Evolutionary conservation across 2,797 vertebrate genomes (phyloP), one percentile per base, ranked within the genome.

Genomic region (Sphenopsis melanotis): DNA sequence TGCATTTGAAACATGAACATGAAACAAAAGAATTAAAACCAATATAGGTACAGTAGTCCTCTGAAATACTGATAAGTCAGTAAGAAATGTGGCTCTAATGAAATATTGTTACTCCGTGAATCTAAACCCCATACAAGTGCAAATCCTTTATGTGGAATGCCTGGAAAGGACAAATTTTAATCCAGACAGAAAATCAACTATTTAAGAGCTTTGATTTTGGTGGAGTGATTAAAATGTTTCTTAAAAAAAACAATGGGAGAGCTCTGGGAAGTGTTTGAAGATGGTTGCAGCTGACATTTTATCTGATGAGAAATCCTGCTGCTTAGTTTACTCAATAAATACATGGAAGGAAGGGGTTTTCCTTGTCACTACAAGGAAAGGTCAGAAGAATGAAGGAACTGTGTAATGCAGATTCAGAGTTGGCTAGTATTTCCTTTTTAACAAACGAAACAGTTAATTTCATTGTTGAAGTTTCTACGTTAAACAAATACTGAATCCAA

Each of bases 231-330:
- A 41, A 88, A 93, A 59, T 11, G 1, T 78, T 83, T 90, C 61
- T 90, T 72, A 23, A 11, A 66, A 57, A 75, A 76, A 52, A 42
- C 10, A 79, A 60, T 71, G 75, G 29, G 32, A 47, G 69, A 75
- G 12, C 27, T 85, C 56, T 79, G 36, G 29, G 32, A 92, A 69
- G 21, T 76, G 29, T 57, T 44, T 87, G 78, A 61, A 66, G 74
- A 85, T n/a, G 52, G 29, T 20, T 83, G 39, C 29, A 89, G 81
- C 47, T 84, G 87, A 27, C 69, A 41, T 78, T 60, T 94, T 49
- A 49, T 86, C 88, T 76, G 52, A 84, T 76, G 74, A 93, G 70
- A 82, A 95, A 85, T 90, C 41, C 74, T 82, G 27, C 59, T 86
- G 65, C 56, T 61, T 55, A 41, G 6, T 76, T 93, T 83, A 32